Conservation (phyloP, 2,888 invertebrate species). For the Oscheius sp. region DNA sequence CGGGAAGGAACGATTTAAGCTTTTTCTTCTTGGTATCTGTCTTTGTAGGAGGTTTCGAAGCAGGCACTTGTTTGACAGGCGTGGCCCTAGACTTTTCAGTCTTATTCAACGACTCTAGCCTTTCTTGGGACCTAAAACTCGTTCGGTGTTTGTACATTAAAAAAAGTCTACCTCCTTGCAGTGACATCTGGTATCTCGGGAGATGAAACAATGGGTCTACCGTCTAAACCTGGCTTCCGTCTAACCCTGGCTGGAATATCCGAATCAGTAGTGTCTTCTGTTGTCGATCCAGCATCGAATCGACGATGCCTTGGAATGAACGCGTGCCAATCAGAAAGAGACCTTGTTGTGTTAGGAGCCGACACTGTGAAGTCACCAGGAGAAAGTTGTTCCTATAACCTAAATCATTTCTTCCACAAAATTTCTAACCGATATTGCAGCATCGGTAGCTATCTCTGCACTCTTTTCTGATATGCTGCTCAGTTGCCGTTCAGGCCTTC, state of each 20-base stretch:
- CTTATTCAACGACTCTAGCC: conserved; percentile 5
- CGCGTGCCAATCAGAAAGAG: conserved; percentile 31
- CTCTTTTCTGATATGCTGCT: conserved; percentile 62
- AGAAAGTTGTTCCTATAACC: conserved; percentile 21
- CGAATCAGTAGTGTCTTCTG: conserved; percentile 47
- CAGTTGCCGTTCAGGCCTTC: conserved; percentile 35
- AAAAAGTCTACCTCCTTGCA: conserved; percentile 29
- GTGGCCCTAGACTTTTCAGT: neutral
- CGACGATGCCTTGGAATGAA: conserved; percentile 11
- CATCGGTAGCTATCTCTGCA: conserved; percentile 54
- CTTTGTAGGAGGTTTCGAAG: neutral
- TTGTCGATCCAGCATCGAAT: conserved; percentile 38
- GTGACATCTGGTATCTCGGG: conserved; percentile 56
- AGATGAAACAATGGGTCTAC: conserved; percentile 41
- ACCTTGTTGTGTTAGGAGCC: conserved; percentile 35
- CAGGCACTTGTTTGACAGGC: neutral
- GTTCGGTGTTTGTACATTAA: neutral
- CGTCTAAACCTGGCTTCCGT: conserved; percentile 18
- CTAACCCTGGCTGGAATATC: conserved; percentile 41
- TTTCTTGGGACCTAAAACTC: conserved; percentile 4
- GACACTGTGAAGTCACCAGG: conserved; percentile 30
- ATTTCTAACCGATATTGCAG: conserved; percentile 29
- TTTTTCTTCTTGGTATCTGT: conserved; percentile 39
- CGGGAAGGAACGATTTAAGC: conserved; percentile 40
- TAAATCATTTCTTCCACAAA: neutral